Evolutionary conservation across 2,113 vertebrate species (phyloP).

Genomic region (Mastomys natalensis): DNA sequence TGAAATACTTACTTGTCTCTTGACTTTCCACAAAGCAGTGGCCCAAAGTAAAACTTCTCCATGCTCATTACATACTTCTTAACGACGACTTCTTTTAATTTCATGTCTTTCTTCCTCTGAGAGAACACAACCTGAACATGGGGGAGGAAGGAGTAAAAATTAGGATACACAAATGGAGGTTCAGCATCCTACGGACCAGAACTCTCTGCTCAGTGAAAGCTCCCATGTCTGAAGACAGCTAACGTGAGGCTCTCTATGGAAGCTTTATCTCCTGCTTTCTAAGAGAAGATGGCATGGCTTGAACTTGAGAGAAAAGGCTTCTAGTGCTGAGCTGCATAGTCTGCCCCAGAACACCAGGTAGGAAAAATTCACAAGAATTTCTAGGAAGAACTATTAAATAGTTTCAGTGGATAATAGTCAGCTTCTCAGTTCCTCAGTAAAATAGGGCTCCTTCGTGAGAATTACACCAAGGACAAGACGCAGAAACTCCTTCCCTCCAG

Average conservation of each 20-base stretch:
- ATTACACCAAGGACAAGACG: neutral
- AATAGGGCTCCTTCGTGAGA: neutral
- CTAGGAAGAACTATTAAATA: neutral
- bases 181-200: neutral
- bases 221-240: neutral
- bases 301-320: constrained; percentile 11
- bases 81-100: constrained; percentile 83
- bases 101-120: constrained; percentile 82
- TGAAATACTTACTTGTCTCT: constrained; percentile 90
- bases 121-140: constrained; percentile 90
- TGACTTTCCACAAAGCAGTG: constrained; percentile 93
- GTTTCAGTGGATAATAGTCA: neutral
- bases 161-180: neutral
- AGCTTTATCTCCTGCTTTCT: neutral
- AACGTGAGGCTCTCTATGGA: neutral
- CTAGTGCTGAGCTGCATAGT: neutral
- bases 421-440: neutral
- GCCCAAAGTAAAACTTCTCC: constrained; percentile 92
- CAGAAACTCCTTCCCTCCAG: neutral
- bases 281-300: neutral
- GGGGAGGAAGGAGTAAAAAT: neutral
- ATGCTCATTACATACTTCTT: constrained; percentile 89
- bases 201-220: neutral
- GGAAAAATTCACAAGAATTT: neutral
- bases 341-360: neutral